phyloP scores from a whole-genome alignment of 2,888 invertebrate species.

The Andrena trimmerana region DNA sequence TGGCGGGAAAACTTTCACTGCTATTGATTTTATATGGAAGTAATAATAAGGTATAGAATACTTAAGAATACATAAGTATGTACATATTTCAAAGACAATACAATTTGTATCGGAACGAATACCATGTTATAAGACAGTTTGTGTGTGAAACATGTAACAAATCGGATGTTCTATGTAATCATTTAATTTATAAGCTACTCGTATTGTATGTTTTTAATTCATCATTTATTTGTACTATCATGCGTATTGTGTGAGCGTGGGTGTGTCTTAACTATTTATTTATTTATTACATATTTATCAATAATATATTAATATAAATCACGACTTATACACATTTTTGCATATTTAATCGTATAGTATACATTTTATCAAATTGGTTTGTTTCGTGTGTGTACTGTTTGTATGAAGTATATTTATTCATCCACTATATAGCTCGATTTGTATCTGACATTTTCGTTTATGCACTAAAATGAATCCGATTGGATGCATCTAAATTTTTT shows the following conservation, averaged over 20 bases:
- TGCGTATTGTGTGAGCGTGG: slow-evolving; percentile 13
- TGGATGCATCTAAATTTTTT: not conserved
- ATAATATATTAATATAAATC: slow-evolving; percentile 7
- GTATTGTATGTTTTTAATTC: not conserved
- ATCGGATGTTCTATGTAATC: not conserved
- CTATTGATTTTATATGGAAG: not conserved
- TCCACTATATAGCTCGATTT: not conserved
- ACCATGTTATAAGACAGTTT: slow-evolving; percentile 21
- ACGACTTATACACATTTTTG: not conserved
- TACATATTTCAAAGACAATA: slow-evolving; percentile 14
- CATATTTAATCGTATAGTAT: not conserved
- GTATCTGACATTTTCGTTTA: not conserved
- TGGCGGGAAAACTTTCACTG: not conserved
- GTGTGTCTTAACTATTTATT: slow-evolving; percentile 25
- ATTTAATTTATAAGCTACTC: slow-evolving; percentile 15
- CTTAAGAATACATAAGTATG: not conserved
- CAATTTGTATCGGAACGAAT: not conserved
- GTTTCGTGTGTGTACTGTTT: slow-evolving; percentile 7
- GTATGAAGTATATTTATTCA: slow-evolving; percentile 1
- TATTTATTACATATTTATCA: slow-evolving; percentile 24
- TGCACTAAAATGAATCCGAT: not conserved
- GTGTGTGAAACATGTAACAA: not conserved
- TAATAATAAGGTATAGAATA: not conserved
- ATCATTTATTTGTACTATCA: not conserved
- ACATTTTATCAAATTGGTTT: slow-evolving; percentile 14